Evolutionary conservation across 2,888 invertebrate genomes (phyloP).

Genomic region (Cheilosia impressa): DNA sequence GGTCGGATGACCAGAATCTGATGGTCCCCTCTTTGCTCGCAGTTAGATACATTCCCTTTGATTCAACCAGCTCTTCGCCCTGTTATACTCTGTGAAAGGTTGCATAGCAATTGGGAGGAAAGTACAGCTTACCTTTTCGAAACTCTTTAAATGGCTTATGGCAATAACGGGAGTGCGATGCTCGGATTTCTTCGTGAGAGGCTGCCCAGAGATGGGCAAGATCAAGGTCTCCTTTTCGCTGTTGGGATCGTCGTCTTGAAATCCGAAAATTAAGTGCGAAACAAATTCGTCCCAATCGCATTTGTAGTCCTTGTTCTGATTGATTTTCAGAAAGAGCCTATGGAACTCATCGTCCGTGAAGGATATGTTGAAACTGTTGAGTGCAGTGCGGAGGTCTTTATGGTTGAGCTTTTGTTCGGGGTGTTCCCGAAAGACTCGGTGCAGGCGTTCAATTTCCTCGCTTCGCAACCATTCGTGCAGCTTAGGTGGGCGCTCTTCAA

Average conservation of each 20-base stretch:
- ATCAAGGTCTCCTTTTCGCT: conserved; percentile 87
- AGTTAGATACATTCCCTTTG: conserved; percentile 89
- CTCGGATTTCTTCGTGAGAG: conserved; percentile 86
- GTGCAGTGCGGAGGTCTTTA: conserved; percentile 78
- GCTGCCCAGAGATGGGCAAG: conserved; percentile 86
- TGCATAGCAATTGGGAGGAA: not conserved
- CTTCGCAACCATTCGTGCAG: conserved; percentile 80
- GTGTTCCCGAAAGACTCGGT: conserved; percentile 76
- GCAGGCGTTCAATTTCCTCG: conserved; percentile 79
- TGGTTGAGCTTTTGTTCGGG: conserved; percentile 77
- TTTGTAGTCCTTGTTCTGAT: conserved; percentile 85
- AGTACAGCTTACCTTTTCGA: conserved; percentile 22
- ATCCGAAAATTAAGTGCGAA: conserved; percentile 90
- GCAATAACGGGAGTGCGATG: conserved; percentile 89
- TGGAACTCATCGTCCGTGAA: conserved; percentile 85
- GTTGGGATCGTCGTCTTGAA: conserved; percentile 87
- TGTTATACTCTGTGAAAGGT: not conserved
- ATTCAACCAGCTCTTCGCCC: conserved; percentile 80
- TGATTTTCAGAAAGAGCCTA: conserved; percentile 87
- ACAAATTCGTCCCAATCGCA: conserved; percentile 91
- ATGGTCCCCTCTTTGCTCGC: conserved; percentile 90
- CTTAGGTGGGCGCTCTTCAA: conserved; percentile 78
- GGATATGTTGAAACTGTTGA: conserved; percentile 77
- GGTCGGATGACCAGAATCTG: conserved; percentile 90
- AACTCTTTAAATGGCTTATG: conserved; percentile 82